Evolutionary conservation across 2,888 invertebrate species (phyloP).

Genomic region (Oligia strigilis): DNA sequence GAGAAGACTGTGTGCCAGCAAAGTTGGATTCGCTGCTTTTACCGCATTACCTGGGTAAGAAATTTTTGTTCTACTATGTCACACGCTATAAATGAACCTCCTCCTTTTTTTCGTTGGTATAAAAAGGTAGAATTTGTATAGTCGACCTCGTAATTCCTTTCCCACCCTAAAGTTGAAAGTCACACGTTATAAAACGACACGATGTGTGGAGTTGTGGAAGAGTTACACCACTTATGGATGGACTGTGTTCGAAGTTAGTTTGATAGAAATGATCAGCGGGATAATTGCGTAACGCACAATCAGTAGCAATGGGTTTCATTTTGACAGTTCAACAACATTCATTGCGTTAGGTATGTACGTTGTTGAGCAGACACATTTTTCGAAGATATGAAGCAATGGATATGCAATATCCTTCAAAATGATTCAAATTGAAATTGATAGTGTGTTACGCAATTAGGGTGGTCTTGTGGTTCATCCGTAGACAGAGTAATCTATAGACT

Average conservation of each 20-base stretch:
- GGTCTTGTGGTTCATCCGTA: too few species aligned
- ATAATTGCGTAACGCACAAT: too few species aligned
- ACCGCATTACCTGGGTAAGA: constrained; percentile 95
- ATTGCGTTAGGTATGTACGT: too few species aligned
- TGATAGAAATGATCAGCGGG: too few species aligned
- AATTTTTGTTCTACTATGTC: neutral
- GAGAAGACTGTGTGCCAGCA: constrained; percentile 97
- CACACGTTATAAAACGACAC: neutral
- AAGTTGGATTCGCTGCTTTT: constrained; percentile 99
- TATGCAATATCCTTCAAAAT: too few species aligned
- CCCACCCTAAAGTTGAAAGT: neutral
- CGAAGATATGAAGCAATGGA: too few species aligned
- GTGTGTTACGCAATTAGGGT: too few species aligned
- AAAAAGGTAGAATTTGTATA: neutral
- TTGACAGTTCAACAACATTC: too few species aligned
- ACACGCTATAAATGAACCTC: neutral
- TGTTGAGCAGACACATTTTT: too few species aligned
- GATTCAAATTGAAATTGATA: too few species aligned
- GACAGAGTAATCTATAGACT: too few species aligned
- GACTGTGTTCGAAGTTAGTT: neutral
- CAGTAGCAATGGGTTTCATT: too few species aligned
- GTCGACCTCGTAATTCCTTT: neutral
- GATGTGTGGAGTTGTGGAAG: neutral
- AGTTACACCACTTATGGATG: neutral
- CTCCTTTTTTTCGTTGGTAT: neutral